Percentiles rank a stretch among this genome's conserved stretches.
Evolutionary conservation across 2,888 invertebrate genomes (phyloP).

Genomic region (Rambutsinella grinnellia): DNA sequence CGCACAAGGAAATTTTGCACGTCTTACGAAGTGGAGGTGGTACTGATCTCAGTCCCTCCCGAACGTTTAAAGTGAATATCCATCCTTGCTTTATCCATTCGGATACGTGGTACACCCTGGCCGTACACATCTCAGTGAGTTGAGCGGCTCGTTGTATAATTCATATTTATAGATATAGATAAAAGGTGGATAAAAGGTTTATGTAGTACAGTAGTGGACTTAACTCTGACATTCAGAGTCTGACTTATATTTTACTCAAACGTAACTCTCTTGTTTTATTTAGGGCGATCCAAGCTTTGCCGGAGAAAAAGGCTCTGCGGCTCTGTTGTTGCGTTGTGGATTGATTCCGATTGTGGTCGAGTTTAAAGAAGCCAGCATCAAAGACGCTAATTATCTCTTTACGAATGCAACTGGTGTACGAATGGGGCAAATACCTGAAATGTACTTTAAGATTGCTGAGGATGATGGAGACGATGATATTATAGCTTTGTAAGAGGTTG

Average conservation of each 20-base stretch:
- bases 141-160: too few relatives aligned
- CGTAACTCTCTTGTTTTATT: too few relatives aligned
- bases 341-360: constrained; percentile 7
- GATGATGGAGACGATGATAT: neutral
- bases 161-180: too few relatives aligned
- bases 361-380: constrained; percentile 4
- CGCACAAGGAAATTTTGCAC: neutral
- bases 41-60: neutral
- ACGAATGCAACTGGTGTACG: constrained; percentile 24
- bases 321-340: neutral
- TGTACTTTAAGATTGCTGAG: constrained; percentile 21
- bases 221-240: too few relatives aligned
- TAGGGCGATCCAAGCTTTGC: constrained; percentile 3
- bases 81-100: neutral
- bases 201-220: too few relatives aligned
- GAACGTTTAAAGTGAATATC: neutral
- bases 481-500: too few relatives aligned
- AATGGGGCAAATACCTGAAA: constrained; percentile 30
- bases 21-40: neutral
- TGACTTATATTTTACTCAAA: too few relatives aligned
- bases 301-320: neutral
- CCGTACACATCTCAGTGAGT: constrained; percentile 10
- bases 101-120: constrained; percentile 22
- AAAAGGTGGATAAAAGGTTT: too few relatives aligned
- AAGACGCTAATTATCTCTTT: neutral